Percentiles rank a stretch among this genome's conserved stretches.
Evolutionary conservation across 2,888 invertebrate genomes (phyloP).

Genomic region (Cremastinae sp.): DNA sequence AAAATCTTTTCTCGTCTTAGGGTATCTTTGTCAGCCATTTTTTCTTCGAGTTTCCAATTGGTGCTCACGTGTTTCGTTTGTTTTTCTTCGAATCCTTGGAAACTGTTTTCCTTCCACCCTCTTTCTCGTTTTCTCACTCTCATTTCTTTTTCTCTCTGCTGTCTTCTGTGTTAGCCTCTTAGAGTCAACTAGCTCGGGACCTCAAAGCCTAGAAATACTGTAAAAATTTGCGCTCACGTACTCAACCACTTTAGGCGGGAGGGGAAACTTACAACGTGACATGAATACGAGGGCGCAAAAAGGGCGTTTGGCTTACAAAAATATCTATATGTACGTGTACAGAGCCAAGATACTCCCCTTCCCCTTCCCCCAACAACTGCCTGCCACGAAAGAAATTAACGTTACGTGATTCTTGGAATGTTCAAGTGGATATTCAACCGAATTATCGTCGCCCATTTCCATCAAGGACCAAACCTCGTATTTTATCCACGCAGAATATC

Average conservation of each 20-base stretch:
- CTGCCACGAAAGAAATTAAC: constrained; percentile 36
- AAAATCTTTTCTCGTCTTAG: constrained; percentile 42
- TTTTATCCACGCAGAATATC: too few species aligned
- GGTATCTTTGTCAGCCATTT: constrained; percentile 54
- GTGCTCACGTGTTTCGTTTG: constrained; percentile 38
- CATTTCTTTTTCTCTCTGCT: constrained; percentile 4
- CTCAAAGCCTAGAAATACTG: constrained; percentile 61
- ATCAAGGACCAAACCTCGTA: not conserved
- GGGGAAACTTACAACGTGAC: constrained; percentile 63
- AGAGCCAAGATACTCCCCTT: constrained; percentile 4
- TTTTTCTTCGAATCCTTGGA: constrained; percentile 1
- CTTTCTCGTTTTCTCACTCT: not conserved
- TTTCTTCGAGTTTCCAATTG: constrained; percentile 26
- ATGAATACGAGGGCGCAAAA: constrained; percentile 53
- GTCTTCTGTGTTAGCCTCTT: constrained; percentile 23
- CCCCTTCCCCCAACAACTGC: constrained; percentile 5
- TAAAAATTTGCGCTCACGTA: constrained; percentile 65
- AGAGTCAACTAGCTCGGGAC: constrained; percentile 41
- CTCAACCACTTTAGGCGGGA: constrained; percentile 62
- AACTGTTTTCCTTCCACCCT: not conserved
- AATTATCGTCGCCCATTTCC: not conserved
- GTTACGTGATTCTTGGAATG: constrained; percentile 28
- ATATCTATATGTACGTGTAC: constrained; percentile 10
- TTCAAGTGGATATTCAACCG: constrained; percentile 12
- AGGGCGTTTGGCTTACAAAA: constrained; percentile 21